A percentile compares a stretch with the other conserved stretches of the same genome.
phyloP scores from a whole-genome alignment of 2,113 vertebrate genomes.

The Rattus norvegicus region GRCr8 NC_086020.1:226591501-226592000 shows the following conservation, averaged over 20 bases:
- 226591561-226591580: background rate
- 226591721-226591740: too few relatives aligned
- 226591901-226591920: background rate
- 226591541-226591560: background rate
- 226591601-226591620: background rate
- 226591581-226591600: background rate
- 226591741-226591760: background rate
- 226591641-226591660: background rate
- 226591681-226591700: too few relatives aligned
- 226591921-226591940: background rate
- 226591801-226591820: background rate
- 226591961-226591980: background rate
- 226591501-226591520: background rate
- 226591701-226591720: too few relatives aligned
- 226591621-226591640: background rate
- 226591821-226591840: background rate
- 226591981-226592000: background rate
- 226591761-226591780: background rate
- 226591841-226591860: background rate
- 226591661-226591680: background rate
- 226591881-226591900: background rate
- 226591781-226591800: background rate
- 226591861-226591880: background rate
- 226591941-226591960: background rate
- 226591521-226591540: background rate